These are phyloP conservation scores for Cyprinodon variegatus DNA, from an alignment of 2,113 vertebrate species.

Conservation along the genomic window DNA sequence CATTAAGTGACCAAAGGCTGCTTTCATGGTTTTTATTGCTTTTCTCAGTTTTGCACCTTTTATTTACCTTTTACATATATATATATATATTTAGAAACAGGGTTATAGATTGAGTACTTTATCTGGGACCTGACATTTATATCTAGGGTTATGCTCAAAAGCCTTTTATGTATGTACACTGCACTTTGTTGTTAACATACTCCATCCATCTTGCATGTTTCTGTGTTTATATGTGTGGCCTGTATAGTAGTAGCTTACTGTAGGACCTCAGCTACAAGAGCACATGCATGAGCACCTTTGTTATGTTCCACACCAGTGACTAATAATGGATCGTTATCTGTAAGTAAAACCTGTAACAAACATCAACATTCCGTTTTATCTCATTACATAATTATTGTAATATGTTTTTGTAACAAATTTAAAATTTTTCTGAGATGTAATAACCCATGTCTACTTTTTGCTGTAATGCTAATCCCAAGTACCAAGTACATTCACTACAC, in stretches of 20 bases:
- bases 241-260: constrained; percentile 33
- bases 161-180: constrained; percentile 27
- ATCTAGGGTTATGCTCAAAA: constrained; percentile 42
- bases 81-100: constrained; percentile 1
- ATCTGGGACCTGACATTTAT: constrained; percentile 19
- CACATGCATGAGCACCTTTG: constrained; percentile 52
- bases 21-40: too few species aligned
- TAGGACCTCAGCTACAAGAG: constrained; percentile 27
- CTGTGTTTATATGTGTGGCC: constrained; percentile 44
- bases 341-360: constrained; percentile 50
- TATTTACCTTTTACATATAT: background rate
- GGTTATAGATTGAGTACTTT: constrained; percentile 9
- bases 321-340: constrained; percentile 60
- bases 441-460: constrained; percentile 47
- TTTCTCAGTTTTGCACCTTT: background rate
- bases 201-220: constrained; percentile 56
- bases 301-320: constrained; percentile 57
- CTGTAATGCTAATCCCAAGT: constrained; percentile 54
- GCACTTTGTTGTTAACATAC: constrained; percentile 36
- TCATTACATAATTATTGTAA: background rate
- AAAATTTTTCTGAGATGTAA: constrained; percentile 25
- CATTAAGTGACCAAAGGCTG: background rate
- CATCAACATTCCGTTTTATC: constrained; percentile 20
- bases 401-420: constrained; percentile 6
- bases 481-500: constrained; percentile 58